phyloP scores from a whole-genome alignment of 2,888 invertebrate genomes.

The Leucoma salicis region DNA sequence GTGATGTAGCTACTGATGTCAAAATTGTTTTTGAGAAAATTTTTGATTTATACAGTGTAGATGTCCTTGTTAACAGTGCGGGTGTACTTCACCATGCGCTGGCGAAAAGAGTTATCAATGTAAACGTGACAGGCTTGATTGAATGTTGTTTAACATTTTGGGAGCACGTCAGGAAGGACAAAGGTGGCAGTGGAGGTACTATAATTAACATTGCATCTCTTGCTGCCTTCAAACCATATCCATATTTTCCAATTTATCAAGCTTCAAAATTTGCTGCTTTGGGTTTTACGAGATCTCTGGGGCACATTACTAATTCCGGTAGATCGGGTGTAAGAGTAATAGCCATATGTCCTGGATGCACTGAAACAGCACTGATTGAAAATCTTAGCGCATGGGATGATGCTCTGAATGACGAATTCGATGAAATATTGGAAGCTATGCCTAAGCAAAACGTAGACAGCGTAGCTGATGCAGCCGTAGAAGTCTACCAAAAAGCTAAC shows the following conservation, averaged over 20 bases:
- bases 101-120: slow-evolving; percentile 45
- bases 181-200: slow-evolving; percentile 82
- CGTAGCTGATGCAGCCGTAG: slow-evolving; percentile 52
- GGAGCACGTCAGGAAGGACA: slow-evolving; percentile 81
- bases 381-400: slow-evolving; percentile 27
- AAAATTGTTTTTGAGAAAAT: slow-evolving; percentile 56
- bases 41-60: slow-evolving; percentile 54
- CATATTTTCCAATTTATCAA: slow-evolving; percentile 80
- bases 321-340: slow-evolving; percentile 76
- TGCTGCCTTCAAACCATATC: slow-evolving; percentile 75
- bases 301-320: slow-evolving; percentile 64
- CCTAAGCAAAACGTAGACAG: slow-evolving; percentile 50
- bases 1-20: slow-evolving; percentile 76
- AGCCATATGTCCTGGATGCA: slow-evolving; percentile 80
- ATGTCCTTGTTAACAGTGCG: slow-evolving; percentile 70
- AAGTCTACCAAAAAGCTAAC: slow-evolving; percentile 57
- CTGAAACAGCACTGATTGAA: slow-evolving; percentile 54
- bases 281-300: slow-evolving; percentile 74
- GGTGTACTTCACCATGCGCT: slow-evolving; percentile 52
- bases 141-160: slow-evolving; percentile 77
- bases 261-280: slow-evolving; percentile 82
- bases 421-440: slow-evolving; percentile 20
- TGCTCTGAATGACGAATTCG: slow-evolving; percentile 23
- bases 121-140: slow-evolving; percentile 56
- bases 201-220: slow-evolving; percentile 85